Evolutionary conservation across 2,797 vertebrate species (phyloP).

Genomic region (Podargus strigoides): DNA sequence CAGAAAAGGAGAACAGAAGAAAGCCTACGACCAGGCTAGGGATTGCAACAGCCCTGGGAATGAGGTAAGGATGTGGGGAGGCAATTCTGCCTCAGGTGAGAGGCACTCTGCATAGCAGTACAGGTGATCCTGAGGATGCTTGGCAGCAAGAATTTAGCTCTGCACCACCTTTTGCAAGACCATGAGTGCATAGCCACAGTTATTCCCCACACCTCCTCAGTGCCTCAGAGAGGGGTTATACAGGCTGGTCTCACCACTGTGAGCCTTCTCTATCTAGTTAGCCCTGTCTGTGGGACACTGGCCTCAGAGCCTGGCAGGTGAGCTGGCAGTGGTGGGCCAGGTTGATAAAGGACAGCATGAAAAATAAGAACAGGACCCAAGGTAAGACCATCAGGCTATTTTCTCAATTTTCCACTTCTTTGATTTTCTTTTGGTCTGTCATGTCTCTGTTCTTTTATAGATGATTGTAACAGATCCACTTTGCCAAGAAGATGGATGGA

Average conservation of each 20-base stretch:
- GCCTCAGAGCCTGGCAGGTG: neutral
- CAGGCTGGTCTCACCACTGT: neutral
- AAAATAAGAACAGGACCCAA: neutral
- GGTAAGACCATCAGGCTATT: neutral
- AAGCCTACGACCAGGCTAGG: neutral
- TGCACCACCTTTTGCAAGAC: neutral
- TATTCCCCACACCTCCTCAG: neutral
- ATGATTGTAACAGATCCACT: neutral
- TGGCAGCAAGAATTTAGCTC: neutral
- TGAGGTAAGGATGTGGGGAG: neutral
- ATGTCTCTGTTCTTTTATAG: neutral
- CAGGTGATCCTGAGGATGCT: neutral
- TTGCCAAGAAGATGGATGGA: neutral
- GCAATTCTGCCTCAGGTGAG: neutral
- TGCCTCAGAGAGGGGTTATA: neutral
- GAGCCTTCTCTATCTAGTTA: neutral
- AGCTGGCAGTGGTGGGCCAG: neutral
- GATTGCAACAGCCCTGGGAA: neutral
- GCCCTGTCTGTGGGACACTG: accelerated
- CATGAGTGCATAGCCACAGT: neutral
- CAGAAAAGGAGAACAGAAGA: neutral
- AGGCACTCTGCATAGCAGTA: neutral
- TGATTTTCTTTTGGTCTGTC: neutral
- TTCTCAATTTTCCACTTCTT: neutral
- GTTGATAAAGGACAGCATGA: neutral